These are phyloP conservation scores for Bibio marci DNA, from an alignment of 2,888 invertebrate genomes.

Conservation along the genomic window DNA sequence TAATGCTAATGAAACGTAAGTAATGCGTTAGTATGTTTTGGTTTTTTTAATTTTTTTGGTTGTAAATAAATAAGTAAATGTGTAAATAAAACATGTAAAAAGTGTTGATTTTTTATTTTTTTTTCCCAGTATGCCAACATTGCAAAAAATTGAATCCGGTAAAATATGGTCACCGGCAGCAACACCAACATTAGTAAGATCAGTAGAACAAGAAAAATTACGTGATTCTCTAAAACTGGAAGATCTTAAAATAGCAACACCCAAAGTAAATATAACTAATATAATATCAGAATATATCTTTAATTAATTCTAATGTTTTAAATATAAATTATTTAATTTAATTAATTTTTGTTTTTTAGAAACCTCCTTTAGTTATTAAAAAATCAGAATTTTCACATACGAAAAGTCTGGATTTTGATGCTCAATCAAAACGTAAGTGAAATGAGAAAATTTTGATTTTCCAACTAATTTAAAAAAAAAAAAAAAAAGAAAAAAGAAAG, in stretches of 20 bases:
- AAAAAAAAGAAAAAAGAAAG: too few species aligned
- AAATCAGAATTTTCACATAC: conserved; percentile 20
- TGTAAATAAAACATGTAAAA: too few species aligned
- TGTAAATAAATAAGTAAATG: neutral
- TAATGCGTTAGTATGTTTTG: neutral
- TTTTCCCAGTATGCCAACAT: conserved; percentile 1
- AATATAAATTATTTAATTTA: neutral
- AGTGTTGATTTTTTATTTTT: too few species aligned
- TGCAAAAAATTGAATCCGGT: conserved; percentile 14
- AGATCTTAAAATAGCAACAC: conserved; percentile 17
- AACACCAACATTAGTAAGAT: conserved; percentile 16
- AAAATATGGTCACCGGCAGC: conserved; percentile 18
- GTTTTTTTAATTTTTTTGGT: neutral
- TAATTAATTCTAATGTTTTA: too few species aligned
- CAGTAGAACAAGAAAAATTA: conserved; percentile 18
- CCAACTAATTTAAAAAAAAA: too few species aligned
- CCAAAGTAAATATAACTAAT: conserved; percentile 15
- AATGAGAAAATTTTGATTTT: too few species aligned
- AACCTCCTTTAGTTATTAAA: conserved; percentile 15
- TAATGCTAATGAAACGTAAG: conserved; percentile 29
- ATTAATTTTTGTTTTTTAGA: conserved; percentile 1
- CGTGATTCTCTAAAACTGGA: conserved; percentile 18
- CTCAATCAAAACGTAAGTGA: conserved; percentile 17
- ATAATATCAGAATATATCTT: neutral
- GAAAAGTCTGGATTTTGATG: conserved; percentile 19